Evolutionary conservation across 1,140 invertebrate species (phyloP), one percentile per base, ranked within the genome.

Genomic region (Drosophila nigrodunni): DNA sequence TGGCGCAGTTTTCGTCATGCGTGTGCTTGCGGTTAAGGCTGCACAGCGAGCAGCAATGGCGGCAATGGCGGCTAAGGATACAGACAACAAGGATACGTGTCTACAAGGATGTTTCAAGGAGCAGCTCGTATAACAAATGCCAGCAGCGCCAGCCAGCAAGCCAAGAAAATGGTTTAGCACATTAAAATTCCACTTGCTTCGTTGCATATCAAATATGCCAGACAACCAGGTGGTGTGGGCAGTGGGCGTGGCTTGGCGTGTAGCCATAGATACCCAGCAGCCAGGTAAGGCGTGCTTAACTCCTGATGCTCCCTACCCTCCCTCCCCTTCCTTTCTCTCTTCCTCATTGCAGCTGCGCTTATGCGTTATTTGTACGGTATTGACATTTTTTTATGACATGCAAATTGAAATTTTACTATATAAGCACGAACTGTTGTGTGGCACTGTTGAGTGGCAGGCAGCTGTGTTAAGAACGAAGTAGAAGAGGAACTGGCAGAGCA

Each of bases 181-280:
- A 90, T 90, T 90, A 90, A 89, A 89, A 89, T 89, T 89, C 86
- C 85, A 81, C 86, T 90, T 89, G 85, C 85, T 66, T 72, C 75
- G 86, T 80, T 89, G 85, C 85, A 89, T 89, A 89, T 85, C 80
- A 89, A 89, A 89, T 89, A 85, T 85, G 77, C 70, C 71, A 69
- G 55, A 74, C 79, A 80, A 73, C 41, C 64, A 66, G 44, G 8
- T 46, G 41, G 41, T 44, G 30, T 3, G 13, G 30, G 44, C 18
- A 43, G 1, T 13, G 18, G 13, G 15, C 7, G 13, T 52, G 18
- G 25, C 25, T 30, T 6, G 3, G 25, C 0, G 25, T 5, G 25
- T 30, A 30, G 25, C 25, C 44, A 61, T 8, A 61, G 59, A 61
- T 49, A 61, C 15, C 50, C 21, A 57, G 43, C 50, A 55, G 43